Base-by-base conservation (phyloP, 2,113 vertebrate species). In the Mesitornis unicolor region DNA sequence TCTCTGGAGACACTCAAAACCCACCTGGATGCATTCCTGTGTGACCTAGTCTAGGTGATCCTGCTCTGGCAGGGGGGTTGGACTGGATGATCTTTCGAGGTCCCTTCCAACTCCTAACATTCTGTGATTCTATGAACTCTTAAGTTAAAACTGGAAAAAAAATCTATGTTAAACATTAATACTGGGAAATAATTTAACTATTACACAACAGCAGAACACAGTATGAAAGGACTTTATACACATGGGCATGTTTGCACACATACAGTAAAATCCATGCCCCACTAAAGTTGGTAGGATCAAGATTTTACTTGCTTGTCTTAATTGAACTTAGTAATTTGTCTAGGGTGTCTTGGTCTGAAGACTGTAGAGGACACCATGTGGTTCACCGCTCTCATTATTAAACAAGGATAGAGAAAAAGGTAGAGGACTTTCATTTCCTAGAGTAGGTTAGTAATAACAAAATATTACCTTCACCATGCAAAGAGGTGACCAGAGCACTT, bases 131-230 rank as follows among this genome's bases (percentile, higher is more conserved):
- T n/a, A n/a, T n/a, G n/a, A n/a, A n/a, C n/a, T n/a, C n/a, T n/a
- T 77, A 33, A 13, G 17, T 38, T 80, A 76, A 87, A 83, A 83
- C 18, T 36, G 25, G 25, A 28, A 51, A 51, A 50, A 51, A 51
- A 75, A 11, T 47, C 77, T 69, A 31, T 82, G 90, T 97, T 97
- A 97, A 97, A 96, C 91, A 95, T 95, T 95, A 95, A 95, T 92
- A 69, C 70, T 73, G 16, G 74, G 38, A 87, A 96, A 80, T 75
- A 93, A 73, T 86, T 97, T 92, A 95, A 84, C 93, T 93, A 78
- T 90, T 74, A 95, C 43, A n/a, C 87, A 92, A 89, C 78, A 92
- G 42, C 14, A 94, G 93, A 92, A 73, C 26, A 43, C 2, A n/a
- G 56, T 43, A 54, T 0, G 0, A 63, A 70, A 92, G 47, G 76